These are phyloP conservation scores for Neria commutata DNA, from an alignment of 2,888 invertebrate species.

Conservation along the genomic window DNA sequence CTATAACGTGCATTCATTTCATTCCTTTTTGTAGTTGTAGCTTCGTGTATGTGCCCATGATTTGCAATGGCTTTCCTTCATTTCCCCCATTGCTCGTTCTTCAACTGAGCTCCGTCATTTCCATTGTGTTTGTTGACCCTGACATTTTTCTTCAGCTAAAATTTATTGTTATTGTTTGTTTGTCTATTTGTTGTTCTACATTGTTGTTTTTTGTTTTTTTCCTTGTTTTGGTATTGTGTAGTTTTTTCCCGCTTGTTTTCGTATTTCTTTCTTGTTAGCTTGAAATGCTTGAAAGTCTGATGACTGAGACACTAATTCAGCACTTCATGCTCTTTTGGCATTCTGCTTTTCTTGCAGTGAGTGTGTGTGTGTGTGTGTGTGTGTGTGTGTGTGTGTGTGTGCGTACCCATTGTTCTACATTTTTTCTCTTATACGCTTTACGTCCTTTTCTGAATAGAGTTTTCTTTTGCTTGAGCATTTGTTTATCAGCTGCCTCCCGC, in stretches of 20 bases:
- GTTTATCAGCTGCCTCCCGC: too few species aligned
- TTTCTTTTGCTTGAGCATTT: slow-evolving; percentile 4
- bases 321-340: not conserved
- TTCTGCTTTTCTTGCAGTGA: too few species aligned
- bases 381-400: not conserved
- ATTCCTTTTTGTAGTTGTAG: not conserved
- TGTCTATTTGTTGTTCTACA: not conserved
- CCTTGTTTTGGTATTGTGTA: not conserved
- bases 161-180: slow-evolving; percentile 9
- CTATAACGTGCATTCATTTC: not conserved
- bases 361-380: not conserved
- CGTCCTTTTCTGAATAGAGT: too few species aligned
- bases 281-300: slow-evolving; percentile 3
- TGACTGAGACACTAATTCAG: slow-evolving; percentile 10
- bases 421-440: not conserved
- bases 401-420: not conserved
- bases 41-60: not conserved
- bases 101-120: not conserved
- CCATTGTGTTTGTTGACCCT: slow-evolving; percentile 7
- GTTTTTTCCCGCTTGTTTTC: not conserved
- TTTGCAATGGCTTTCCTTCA: not conserved
- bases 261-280: not conserved
- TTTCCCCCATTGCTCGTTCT: too few species aligned
- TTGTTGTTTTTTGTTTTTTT: slow-evolving; percentile 4
- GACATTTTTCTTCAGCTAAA: slow-evolving; percentile 11